Percentiles rank a stretch among this genome's conserved stretches.
phyloP scores from a whole-genome alignment of 2,797 vertebrate genomes.

The Tenualosa thibaudeaui region DNA sequence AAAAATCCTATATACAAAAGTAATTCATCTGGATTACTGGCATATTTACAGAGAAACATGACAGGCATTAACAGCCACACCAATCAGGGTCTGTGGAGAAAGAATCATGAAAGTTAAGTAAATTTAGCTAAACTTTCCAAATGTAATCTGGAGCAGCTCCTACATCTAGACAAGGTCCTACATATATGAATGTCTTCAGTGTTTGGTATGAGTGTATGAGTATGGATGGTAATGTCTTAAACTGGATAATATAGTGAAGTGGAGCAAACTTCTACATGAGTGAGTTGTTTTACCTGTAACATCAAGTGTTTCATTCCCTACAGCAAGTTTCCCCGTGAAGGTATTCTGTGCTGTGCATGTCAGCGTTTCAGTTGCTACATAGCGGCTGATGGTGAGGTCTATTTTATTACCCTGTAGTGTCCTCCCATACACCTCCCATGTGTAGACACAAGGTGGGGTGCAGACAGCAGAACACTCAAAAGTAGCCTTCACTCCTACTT shows the following conservation, averaged over 20 bases:
- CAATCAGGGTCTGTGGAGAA: neutral
- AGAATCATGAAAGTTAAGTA: neutral
- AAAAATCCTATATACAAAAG: neutral
- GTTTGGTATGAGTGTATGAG: neutral
- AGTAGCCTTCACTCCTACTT: conserved; percentile 40
- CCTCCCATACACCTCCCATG: conserved; percentile 43
- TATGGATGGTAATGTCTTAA: too few relatives aligned
- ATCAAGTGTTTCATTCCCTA: conserved; percentile 31
- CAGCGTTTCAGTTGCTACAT: conserved; percentile 36
- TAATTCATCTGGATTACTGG: neutral
- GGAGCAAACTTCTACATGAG: too few relatives aligned
- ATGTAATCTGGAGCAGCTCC: neutral
- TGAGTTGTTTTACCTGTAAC: conserved; percentile 41
- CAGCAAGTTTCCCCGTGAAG: neutral
- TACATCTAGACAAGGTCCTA: neutral
- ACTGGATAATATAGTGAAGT: too few relatives aligned
- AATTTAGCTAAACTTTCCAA: neutral
- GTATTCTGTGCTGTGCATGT: conserved; percentile 50
- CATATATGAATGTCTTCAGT: neutral
- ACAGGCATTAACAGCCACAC: neutral
- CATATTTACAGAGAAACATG: neutral
- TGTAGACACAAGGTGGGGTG: conserved; percentile 47
- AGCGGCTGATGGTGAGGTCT: conserved; percentile 36
- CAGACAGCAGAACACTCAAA: conserved; percentile 48
- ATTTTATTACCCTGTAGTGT: conserved; percentile 25